These are phyloP conservation scores for Sandelia bainsii DNA, from an alignment of 2,797 vertebrate species.

Conservation along the genomic window DNA sequence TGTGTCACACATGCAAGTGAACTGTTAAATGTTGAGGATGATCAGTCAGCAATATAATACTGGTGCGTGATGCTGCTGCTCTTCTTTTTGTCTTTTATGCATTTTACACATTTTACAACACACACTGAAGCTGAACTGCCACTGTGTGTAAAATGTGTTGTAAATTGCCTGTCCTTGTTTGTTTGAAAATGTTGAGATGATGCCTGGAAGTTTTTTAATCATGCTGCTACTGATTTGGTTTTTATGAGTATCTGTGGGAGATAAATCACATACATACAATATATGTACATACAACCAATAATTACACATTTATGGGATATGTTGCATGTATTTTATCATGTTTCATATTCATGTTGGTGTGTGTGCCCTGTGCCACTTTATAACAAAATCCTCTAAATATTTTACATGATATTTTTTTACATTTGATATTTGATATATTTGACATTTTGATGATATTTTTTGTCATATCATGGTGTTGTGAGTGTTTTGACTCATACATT, in stretches of 20 bases:
- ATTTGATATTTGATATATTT: too few species aligned
- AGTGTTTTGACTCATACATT: not conserved
- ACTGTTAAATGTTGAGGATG: not conserved
- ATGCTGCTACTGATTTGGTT: too few species aligned
- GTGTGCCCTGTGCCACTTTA: not conserved
- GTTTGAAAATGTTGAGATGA: not conserved
- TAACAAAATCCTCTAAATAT: too few species aligned
- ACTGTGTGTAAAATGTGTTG: not conserved
- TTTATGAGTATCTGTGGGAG: not conserved
- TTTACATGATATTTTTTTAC: too few species aligned
- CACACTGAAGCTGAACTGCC: not conserved
- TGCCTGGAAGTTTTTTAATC: not conserved
- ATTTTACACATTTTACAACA: not conserved
- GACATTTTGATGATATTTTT: not conserved
- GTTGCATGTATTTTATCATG: not conserved
- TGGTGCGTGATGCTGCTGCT: too few species aligned
- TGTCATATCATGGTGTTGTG: not conserved
- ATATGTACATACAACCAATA: not conserved
- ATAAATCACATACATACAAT: too few species aligned
- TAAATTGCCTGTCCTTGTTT: too few species aligned
- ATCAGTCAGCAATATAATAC: not conserved
- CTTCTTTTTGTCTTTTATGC: too few species aligned
- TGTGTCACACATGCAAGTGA: too few species aligned
- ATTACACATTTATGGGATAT: not conserved
- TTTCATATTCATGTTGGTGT: not conserved